Percentiles rank a stretch among this genome's conserved stretches.
Conservation (phyloP, 2,113 vertebrate genomes). For the Pelobates fuscus region DNA sequence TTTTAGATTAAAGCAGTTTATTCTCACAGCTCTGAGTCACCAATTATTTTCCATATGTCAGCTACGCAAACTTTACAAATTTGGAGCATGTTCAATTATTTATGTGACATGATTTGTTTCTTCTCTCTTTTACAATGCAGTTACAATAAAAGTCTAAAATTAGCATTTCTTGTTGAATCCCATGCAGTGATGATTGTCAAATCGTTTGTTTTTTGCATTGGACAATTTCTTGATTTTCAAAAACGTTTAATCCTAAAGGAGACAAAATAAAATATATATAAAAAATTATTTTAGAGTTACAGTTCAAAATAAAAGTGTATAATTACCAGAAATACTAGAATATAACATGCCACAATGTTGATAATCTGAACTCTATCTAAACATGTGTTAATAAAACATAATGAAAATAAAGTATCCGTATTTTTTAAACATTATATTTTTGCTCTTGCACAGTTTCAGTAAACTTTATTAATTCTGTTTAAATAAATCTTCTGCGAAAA, state of each 20-base stretch:
- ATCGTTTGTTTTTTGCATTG: background rate
- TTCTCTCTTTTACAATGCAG: conserved; percentile 18
- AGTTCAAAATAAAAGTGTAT: no score
- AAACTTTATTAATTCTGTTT: no score
- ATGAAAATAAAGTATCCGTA: no score
- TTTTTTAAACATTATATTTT: no score
- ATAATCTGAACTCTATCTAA: no score
- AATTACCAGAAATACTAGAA: no score
- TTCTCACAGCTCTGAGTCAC: background rate
- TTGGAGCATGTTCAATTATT: background rate
- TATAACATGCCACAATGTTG: no score
- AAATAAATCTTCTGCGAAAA: no score
- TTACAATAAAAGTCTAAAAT: conserved; percentile 13
- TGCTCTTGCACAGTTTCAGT: no score
- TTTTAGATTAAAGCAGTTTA: background rate
- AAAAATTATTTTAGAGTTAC: no score
- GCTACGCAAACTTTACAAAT: background rate
- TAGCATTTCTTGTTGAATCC: background rate
- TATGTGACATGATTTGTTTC: background rate
- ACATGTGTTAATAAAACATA: no score
- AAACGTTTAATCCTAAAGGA: conserved; percentile 34
- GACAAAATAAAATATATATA: conserved; percentile 6
- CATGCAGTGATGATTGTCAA: background rate
- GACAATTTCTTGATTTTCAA: background rate
- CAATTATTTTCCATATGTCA: background rate